phyloP scores from a whole-genome alignment of 2,888 invertebrate genomes.

The Nowickia ferox region DNA sequence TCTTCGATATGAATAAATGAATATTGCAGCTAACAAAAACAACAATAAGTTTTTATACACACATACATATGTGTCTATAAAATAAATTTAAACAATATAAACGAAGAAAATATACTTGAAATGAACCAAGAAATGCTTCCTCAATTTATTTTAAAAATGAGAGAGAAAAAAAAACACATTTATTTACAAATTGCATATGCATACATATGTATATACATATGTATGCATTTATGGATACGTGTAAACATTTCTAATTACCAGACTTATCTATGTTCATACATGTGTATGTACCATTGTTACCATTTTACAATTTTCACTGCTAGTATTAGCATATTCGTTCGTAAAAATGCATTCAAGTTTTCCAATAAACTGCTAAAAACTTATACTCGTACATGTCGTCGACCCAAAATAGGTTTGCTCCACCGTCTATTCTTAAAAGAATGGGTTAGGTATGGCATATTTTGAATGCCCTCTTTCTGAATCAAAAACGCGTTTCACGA shows the following conservation, averaged over 20 bases:
- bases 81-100: slow-evolving; percentile 7
- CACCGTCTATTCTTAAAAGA: too few relatives aligned
- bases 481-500: too few relatives aligned
- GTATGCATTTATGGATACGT: not conserved
- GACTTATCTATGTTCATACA: slow-evolving; percentile 8
- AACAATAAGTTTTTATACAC: not conserved
- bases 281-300: not conserved
- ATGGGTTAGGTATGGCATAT: too few relatives aligned
- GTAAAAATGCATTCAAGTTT: too few relatives aligned
- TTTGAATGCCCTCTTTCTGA: too few relatives aligned
- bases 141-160: slow-evolving; percentile 68
- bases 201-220: not conserved
- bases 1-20: slow-evolving; percentile 21
- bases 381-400: too few relatives aligned
- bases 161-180: not conserved
- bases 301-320: too few relatives aligned
- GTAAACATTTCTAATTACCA: slow-evolving; percentile 34
- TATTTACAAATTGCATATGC: not conserved
- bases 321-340: too few relatives aligned
- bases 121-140: slow-evolving; percentile 59
- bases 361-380: too few relatives aligned
- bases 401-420: too few relatives aligned
- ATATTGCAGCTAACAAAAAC: slow-evolving; percentile 16
- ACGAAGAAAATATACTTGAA: slow-evolving; percentile 42
- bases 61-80: too few relatives aligned